phyloP scores from a whole-genome alignment of 2,888 invertebrate species.

The Aromia moschata region DNA sequence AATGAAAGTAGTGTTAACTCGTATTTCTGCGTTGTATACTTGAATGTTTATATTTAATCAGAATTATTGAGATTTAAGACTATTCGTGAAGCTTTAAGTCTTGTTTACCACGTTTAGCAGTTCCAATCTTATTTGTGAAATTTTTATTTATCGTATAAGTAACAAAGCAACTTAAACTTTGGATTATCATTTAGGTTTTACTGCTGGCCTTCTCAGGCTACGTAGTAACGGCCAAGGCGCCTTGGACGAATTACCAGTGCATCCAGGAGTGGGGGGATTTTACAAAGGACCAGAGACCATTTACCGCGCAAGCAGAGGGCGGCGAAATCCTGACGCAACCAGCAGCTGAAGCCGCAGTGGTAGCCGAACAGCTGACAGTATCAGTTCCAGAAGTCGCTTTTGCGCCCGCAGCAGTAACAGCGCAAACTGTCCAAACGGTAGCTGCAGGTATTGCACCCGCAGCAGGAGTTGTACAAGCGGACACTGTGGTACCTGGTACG shows the following conservation, averaged over 20 bases:
- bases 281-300: constrained; percentile 60
- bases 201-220: constrained; percentile 37
- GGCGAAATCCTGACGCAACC: constrained; percentile 46
- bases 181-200: too few relatives aligned
- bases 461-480: background rate
- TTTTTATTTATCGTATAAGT: too few relatives aligned
- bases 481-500: background rate
- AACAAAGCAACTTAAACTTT: too few relatives aligned
- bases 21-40: too few relatives aligned
- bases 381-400: background rate
- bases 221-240: constrained; percentile 25
- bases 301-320: constrained; percentile 54
- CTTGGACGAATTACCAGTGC: constrained; percentile 46
- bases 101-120: too few relatives aligned
- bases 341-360: constrained; percentile 41
- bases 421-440: background rate
- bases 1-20: too few relatives aligned
- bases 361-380: constrained; percentile 34
- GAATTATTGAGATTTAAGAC: too few relatives aligned
- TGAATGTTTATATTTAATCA: too few relatives aligned
- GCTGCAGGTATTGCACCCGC: background rate
- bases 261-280: constrained; percentile 57
- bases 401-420: background rate
- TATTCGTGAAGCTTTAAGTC: too few relatives aligned
- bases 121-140: too few relatives aligned